Base-by-base conservation (phyloP, 2,888 invertebrate species). In the Terebella lapidaria region DNA sequence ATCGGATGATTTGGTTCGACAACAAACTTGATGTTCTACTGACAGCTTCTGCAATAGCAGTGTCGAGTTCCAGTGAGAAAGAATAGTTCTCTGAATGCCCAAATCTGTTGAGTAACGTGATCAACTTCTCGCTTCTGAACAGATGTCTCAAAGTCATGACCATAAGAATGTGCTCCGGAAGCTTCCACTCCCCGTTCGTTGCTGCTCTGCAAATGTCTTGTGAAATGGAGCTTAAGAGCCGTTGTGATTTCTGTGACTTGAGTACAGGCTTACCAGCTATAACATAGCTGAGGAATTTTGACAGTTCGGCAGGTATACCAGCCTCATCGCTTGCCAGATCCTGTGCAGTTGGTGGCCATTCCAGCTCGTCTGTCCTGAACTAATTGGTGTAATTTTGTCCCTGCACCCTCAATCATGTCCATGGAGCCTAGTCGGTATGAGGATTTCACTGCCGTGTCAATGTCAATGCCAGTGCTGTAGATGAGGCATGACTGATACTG, bases 21-120 rank as follows among this genome's bases (percentile, higher is more conserved):
- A 69, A 60, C n/a, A 64, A 45, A 20, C 49, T 56, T 22, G 67
- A 67, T 26, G 68, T 54, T 24, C 64, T 30, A 25, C 64, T 60
- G 10, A 65, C 3, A 24, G 67, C 66, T 52, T 45, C 51, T 3
- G 64, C 66, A 29, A 67, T 27, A 2, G 68, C 64, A 29, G 60
- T 62, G 28, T 62, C 62, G 3, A 62, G 45, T 30, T 61, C 60
- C 18, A 61, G 57, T 22, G 29, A 2, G 24, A 61, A 54, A 26
- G 22, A 22, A 47, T 56, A 56, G 29, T 27, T 56, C 47, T 56
- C 46, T 22, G 46, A 53, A 28, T 53, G 53, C 5, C 53, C 53
- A 53, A 53, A 26, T 20, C 56, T 15, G 47, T 47, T 45, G 5
- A 56, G 18, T 4, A 57, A 15, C 3, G 51, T 57, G 4, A 22